A percentile compares a stretch with the other conserved stretches of the same genome.
Conservation (phyloP, 2,888 invertebrate genomes). For the Nephrotoma appendiculata region DNA sequence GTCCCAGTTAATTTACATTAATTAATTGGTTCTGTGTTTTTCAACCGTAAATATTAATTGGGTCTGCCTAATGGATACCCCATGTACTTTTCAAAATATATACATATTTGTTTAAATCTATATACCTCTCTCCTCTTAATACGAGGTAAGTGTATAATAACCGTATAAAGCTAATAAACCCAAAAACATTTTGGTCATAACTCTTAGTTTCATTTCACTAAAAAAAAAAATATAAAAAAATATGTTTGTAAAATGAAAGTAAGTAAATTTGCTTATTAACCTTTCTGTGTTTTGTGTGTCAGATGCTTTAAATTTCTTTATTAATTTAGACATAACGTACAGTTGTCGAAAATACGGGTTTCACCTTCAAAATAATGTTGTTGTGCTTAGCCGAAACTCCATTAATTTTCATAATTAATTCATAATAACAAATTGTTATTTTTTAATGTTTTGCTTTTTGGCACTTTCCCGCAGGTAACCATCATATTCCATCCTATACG, state of each 20-base stretch:
- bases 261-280: background rate
- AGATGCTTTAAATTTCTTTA: background rate
- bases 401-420: background rate
- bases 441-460: background rate
- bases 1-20: background rate
- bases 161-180: background rate
- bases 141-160: background rate
- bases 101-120: background rate
- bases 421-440: background rate
- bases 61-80: background rate
- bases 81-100: background rate
- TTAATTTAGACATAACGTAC: background rate
- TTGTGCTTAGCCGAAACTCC: background rate
- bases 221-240: too few relatives aligned
- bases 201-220: background rate
- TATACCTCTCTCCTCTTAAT: background rate
- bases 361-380: background rate
- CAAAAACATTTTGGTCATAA: background rate
- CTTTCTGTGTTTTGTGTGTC: background rate
- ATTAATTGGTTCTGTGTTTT: background rate
- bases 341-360: background rate
- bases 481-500: too few relatives aligned
- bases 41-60: background rate
- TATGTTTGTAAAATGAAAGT: background rate
- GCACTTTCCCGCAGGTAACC: background rate